phyloP scores from a whole-genome alignment of 2,113 vertebrate genomes.

The Machaerirhynchus nigripectus region DNA sequence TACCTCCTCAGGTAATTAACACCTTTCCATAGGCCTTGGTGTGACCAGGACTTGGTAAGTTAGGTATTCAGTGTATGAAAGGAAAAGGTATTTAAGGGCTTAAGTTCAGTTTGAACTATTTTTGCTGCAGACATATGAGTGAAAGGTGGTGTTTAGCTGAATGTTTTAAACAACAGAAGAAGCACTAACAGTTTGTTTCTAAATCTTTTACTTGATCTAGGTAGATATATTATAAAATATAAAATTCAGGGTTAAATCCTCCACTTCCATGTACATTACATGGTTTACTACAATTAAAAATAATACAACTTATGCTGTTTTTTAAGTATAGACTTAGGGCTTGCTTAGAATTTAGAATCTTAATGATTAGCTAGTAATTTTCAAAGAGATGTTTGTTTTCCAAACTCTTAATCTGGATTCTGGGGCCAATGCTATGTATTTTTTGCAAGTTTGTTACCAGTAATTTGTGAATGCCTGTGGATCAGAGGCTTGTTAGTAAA shows the following conservation, averaged over 20 bases:
- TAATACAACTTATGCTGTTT: conserved; percentile 27
- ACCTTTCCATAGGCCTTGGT: not conserved
- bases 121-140: conserved; percentile 23
- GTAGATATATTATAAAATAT: conserved; percentile 38
- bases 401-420: conserved; percentile 14
- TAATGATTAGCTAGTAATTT: conserved; percentile 39
- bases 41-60: not conserved
- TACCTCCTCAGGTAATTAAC: conserved; percentile 2
- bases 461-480: conserved; percentile 60
- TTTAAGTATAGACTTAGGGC: conserved; percentile 58
- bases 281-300: conserved; percentile 58
- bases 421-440: conserved; percentile 21
- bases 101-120: conserved; percentile 49
- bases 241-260: conserved; percentile 73
- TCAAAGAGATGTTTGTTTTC: conserved; percentile 34
- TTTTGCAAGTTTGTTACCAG: conserved; percentile 50
- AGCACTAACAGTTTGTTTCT: conserved; percentile 50
- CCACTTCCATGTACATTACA: conserved; percentile 73
- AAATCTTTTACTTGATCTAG: conserved; percentile 38
- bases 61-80: conserved; percentile 18
- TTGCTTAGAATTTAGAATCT: conserved; percentile 51
- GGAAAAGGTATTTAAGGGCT: conserved; percentile 70
- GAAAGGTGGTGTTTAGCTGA: not conserved
- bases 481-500: conserved; percentile 55
- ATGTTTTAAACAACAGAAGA: not conserved